phyloP scores from a whole-genome alignment of 2,888 invertebrate species.

The Pachliopta kotzebuea region DNA sequence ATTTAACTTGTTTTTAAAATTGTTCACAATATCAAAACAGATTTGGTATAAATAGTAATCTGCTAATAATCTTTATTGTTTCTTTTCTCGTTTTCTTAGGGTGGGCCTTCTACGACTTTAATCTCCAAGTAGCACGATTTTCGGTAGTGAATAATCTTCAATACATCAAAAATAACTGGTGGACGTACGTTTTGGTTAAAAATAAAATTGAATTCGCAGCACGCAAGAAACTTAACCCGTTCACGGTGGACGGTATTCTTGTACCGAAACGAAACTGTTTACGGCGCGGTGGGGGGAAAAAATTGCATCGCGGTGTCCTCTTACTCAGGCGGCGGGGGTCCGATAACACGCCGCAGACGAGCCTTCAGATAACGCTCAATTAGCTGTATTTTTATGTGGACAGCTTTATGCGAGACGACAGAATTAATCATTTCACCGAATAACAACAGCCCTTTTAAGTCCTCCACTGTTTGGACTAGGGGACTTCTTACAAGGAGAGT shows the following conservation, averaged over 20 bases:
- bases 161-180: slow-evolving; percentile 11
- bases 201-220: slow-evolving; percentile 35
- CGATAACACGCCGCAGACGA: slow-evolving; percentile 56
- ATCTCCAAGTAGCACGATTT: not conserved
- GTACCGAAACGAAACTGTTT: slow-evolving; percentile 62
- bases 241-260: slow-evolving; percentile 44
- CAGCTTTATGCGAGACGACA: slow-evolving; percentile 42
- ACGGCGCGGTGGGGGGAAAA: slow-evolving; percentile 44
- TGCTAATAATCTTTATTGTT: no score
- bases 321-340: slow-evolving; percentile 58
- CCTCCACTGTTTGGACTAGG: no score
- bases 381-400: slow-evolving; percentile 58
- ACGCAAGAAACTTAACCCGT: slow-evolving; percentile 59
- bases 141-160: not conserved
- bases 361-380: slow-evolving; percentile 72
- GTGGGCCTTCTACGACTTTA: not conserved
- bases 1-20: no score
- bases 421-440: not conserved
- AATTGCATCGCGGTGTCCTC: slow-evolving; percentile 53
- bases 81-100: not conserved
- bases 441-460: no score
- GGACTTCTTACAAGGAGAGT: no score
- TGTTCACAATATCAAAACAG: no score
- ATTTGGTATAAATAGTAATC: no score
- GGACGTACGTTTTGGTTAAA: slow-evolving; percentile 25